Percentiles rank a stretch among this genome's conserved stretches.
Evolutionary conservation across 1,140 invertebrate genomes (phyloP).

Genomic region (Drosophila gunungcola): DNA sequence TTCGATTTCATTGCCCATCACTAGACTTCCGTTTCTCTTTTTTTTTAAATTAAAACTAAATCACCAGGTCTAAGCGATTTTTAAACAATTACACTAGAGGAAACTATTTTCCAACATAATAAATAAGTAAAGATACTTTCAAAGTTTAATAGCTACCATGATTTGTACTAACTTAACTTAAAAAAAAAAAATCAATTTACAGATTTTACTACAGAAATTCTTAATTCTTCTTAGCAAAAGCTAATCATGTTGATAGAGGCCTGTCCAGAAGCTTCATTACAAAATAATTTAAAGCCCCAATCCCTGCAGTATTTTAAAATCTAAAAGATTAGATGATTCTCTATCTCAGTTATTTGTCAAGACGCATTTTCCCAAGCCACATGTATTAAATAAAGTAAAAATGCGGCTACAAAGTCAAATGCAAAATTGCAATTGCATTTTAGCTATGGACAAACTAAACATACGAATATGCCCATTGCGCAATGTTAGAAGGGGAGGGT

Average conservation of each 20-base stretch:
- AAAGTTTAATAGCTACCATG: no score
- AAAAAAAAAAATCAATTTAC: background rate
- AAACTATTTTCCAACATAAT: background rate
- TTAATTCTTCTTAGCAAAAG: background rate
- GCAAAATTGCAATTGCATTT: slow-evolving; percentile 45
- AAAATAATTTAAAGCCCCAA: slow-evolving; percentile 14
- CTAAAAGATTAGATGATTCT: background rate
- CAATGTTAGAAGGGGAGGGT: slow-evolving; percentile 3
- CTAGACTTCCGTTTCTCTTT: slow-evolving; percentile 17
- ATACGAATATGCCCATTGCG: slow-evolving; percentile 57
- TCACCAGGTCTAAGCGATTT: no score
- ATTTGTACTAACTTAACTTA: no score
- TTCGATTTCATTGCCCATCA: background rate
- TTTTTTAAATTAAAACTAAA: background rate
- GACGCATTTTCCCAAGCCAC: slow-evolving; percentile 16
- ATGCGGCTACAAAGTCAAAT: slow-evolving; percentile 55
- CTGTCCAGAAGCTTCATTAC: slow-evolving; percentile 1
- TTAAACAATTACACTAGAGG: background rate
- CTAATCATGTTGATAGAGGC: slow-evolving; percentile 10
- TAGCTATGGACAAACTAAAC: slow-evolving; percentile 50
- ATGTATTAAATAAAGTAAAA: slow-evolving; percentile 17
- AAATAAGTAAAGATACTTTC: background rate
- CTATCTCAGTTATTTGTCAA: background rate
- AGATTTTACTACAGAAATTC: background rate
- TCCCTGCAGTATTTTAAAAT: background rate